phyloP scores from a whole-genome alignment of 2,888 invertebrate genomes.

The Penaeus monodon region DNA sequence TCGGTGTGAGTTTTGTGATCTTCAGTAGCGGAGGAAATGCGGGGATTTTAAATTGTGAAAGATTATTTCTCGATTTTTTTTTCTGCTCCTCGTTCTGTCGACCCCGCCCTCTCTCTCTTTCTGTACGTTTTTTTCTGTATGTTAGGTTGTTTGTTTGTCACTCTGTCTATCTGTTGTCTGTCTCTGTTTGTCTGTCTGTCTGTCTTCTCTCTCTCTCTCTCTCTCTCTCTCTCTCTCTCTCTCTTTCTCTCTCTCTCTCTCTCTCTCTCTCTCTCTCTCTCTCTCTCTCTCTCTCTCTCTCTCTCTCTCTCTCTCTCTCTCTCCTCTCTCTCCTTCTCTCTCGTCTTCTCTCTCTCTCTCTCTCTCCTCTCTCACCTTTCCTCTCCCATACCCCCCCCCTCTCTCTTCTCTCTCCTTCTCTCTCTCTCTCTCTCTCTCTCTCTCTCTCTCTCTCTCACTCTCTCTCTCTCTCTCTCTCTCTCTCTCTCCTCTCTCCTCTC shows the following conservation, averaged over 20 bases:
- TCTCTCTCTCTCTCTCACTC: constrained; percentile 18
- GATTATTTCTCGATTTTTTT: not conserved
- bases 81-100: not conserved
- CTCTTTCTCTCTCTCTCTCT: not conserved
- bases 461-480: constrained; percentile 17
- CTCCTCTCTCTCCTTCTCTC: not conserved
- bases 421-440: not conserved
- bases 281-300: constrained; percentile 20
- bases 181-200: not conserved
- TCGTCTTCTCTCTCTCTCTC: not conserved
- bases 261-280: constrained; percentile 6
- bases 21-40: not conserved
- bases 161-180: not conserved
- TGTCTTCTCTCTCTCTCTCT: not conserved
- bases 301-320: constrained; percentile 14
- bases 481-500: not conserved
- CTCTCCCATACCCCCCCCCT: not conserved
- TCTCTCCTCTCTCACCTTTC: not conserved
- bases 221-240: not conserved
- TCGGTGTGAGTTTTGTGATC: not conserved
- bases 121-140: not conserved
- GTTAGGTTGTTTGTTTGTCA: not conserved
- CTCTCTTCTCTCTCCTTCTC: not conserved
- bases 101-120: not conserved
- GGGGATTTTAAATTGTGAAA: not conserved